phyloP scores from a whole-genome alignment of 35 echinoderm and acorn worm genomes.

The Eucidaris tribuloides region DNA sequence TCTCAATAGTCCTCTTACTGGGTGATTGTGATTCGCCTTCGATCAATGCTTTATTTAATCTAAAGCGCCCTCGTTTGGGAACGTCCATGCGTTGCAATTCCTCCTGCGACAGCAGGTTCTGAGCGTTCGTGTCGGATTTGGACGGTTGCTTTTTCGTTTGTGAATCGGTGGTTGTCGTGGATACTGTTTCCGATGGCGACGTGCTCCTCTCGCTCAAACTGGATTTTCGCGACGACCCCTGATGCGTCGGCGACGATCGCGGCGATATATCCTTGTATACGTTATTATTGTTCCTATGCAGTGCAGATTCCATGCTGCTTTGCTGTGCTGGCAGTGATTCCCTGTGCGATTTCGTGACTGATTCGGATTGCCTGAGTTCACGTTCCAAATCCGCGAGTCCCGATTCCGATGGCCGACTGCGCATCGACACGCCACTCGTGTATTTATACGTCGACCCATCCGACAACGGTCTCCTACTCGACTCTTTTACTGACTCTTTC shows the following conservation, averaged over 20 bases:
- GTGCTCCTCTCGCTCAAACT: slow-evolving; percentile 23
- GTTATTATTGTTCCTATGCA: slow-evolving; percentile 96
- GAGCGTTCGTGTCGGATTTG: slow-evolving; percentile 21
- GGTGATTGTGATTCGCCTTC: slow-evolving; percentile 82
- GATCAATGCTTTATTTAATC: slow-evolving; percentile 40
- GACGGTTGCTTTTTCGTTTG: slow-evolving; percentile 35
- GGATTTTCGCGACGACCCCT: slow-evolving; percentile 26
- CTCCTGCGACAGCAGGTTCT: slow-evolving; percentile 46
- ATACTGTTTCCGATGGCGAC: slow-evolving; percentile 8
- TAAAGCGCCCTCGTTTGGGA: slow-evolving; percentile 41
- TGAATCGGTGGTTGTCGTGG: neutral
- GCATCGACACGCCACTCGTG: neutral
- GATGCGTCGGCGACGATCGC: slow-evolving; percentile 9
- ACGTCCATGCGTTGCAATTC: slow-evolving; percentile 61
- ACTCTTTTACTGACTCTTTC: neutral
- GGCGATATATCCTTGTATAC: slow-evolving; percentile 61
- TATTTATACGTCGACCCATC: neutral
- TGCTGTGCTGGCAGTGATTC: slow-evolving; percentile 3
- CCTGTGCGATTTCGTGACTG: neutral
- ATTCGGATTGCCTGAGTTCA: neutral
- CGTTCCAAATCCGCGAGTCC: neutral
- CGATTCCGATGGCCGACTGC: slow-evolving; percentile 10
- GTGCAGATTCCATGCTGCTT: neutral
- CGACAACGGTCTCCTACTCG: neutral
- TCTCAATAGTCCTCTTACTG: slow-evolving; percentile 89